Percentiles rank a stretch among this genome's conserved stretches.
These are phyloP conservation scores for Spea hammondii DNA, from an alignment of 2,797 vertebrate genomes.

Conservation along the genomic window DNA sequence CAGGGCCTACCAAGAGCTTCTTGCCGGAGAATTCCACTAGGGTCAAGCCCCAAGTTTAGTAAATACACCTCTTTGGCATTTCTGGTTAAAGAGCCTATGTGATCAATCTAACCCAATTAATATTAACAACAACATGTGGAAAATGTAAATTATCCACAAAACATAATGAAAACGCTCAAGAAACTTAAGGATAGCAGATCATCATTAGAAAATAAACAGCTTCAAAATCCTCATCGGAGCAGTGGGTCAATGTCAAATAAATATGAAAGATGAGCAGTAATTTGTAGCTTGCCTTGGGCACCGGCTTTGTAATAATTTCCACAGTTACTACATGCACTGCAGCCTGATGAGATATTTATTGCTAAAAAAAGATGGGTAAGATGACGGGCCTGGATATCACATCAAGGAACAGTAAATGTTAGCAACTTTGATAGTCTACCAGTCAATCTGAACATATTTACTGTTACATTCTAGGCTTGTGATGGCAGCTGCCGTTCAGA, in stretches of 20 bases:
- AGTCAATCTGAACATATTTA: conserved; percentile 39
- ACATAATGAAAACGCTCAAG: no score
- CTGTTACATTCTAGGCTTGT: background rate
- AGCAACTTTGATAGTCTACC: conserved; percentile 2
- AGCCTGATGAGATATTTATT: conserved; percentile 37
- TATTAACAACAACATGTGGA: no score
- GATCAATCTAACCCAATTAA: no score
- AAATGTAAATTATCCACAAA: no score
- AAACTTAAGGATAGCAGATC: background rate
- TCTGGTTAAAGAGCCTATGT: no score
- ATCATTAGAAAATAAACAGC: conserved; percentile 14
- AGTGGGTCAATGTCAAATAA: conserved; percentile 25
- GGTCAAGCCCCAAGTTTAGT: no score
- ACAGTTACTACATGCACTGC: conserved; percentile 28
- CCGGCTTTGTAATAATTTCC: conserved; percentile 32
- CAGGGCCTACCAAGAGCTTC: no score
- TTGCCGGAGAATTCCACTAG: no score
- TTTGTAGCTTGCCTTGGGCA: conserved; percentile 10
- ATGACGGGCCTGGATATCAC: conserved; percentile 12
- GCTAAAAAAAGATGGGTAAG: conserved; percentile 18
- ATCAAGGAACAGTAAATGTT: conserved; percentile 20
- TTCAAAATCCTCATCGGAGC: conserved; percentile 11
- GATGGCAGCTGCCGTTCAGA: conserved; percentile 26
- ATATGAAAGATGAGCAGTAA: conserved; percentile 21
- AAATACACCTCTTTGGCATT: no score